These are phyloP conservation scores for Perca flavescens DNA, from an alignment of 2,113 vertebrate species.

Conservation along the genomic window DNA sequence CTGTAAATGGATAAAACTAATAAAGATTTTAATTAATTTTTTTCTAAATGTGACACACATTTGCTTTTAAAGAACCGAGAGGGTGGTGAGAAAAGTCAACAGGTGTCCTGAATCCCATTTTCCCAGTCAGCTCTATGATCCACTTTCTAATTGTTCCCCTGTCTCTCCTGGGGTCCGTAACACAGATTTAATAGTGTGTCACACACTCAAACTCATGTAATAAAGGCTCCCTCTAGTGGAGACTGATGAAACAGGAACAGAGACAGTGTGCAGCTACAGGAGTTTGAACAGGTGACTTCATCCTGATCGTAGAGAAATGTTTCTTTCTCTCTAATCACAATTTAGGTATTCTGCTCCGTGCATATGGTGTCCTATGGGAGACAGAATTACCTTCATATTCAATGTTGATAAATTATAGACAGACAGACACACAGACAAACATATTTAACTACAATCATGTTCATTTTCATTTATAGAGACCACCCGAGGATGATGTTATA, in stretches of 20 bases:
- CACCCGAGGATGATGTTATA: no score
- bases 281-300: neutral
- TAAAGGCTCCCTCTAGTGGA: conserved; percentile 66
- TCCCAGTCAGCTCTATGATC: conserved; percentile 70
- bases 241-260: neutral
- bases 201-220: conserved; percentile 44
- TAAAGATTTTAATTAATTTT: neutral
- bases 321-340: neutral
- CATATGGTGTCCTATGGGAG: neutral
- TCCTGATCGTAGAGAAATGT: fast-evolving
- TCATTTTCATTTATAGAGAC: neutral
- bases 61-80: conserved; percentile 41
- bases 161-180: conserved; percentile 65
- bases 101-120: conserved; percentile 75
- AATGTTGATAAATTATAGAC: neutral
- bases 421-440: neutral
- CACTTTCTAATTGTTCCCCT: conserved; percentile 78
- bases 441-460: neutral
- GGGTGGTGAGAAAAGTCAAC: conserved; percentile 56
- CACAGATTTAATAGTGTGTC: conserved; percentile 65
- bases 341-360: neutral
- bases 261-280: neutral
- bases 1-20: neutral
- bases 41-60: conserved; percentile 7
- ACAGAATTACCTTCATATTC: neutral